Evolutionary conservation across 2,797 vertebrate genomes (phyloP).

Genomic region (Oophaga sylvatica): DNA sequence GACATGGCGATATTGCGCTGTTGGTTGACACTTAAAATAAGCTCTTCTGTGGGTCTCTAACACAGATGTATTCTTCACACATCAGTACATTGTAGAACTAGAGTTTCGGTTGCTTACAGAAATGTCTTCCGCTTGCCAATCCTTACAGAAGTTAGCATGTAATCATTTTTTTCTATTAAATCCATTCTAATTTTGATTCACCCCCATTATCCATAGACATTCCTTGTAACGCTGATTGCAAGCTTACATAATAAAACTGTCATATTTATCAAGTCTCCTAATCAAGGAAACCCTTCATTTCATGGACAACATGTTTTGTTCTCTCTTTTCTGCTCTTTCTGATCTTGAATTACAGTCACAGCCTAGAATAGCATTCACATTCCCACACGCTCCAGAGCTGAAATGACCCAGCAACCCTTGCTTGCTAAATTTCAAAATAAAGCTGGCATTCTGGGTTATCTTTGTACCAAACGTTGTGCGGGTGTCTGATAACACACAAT

Average conservation of each 20-base stretch:
- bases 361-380: too few relatives aligned
- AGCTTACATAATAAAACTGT: not conserved
- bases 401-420: too few relatives aligned
- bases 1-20: not conserved
- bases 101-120: not conserved
- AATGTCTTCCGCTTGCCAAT: not conserved
- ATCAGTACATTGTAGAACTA: conserved; percentile 11
- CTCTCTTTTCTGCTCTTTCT: not conserved
- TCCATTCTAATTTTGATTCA: not conserved
- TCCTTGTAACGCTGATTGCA: not conserved
- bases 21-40: not conserved
- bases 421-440: too few relatives aligned
- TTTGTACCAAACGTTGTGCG: too few relatives aligned
- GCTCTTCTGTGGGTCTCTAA: conserved; percentile 9
- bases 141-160: not conserved
- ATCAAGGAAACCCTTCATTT: not conserved
- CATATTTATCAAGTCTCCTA: not conserved
- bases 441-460: too few relatives aligned
- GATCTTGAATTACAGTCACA: too few relatives aligned
- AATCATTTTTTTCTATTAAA: not conserved
- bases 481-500: too few relatives aligned
- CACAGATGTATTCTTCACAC: conserved; percentile 22
- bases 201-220: not conserved
- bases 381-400: too few relatives aligned
- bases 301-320: not conserved